A percentile compares a stretch with the other conserved stretches of the same genome.
Conservation (phyloP, 2,797 vertebrate genomes). For the Galagoides demidoff region DNA sequence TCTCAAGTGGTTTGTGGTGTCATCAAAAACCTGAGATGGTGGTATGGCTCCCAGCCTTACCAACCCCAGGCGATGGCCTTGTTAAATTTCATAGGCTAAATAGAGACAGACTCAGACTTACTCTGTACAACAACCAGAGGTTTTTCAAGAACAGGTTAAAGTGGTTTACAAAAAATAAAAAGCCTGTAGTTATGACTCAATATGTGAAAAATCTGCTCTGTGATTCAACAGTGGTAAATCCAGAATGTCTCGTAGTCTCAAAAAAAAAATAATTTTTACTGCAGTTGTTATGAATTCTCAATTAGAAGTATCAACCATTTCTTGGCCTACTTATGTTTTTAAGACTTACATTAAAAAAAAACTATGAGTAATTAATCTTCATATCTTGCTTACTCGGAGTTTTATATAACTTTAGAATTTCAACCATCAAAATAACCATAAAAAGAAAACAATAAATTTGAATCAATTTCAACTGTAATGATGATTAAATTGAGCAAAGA, state of each 20-base stretch:
- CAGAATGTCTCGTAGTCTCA: slow-evolving; percentile 43
- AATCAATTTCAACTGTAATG: slow-evolving; percentile 55
- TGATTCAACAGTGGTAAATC: slow-evolving; percentile 61
- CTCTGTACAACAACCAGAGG: slow-evolving; percentile 41
- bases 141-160: slow-evolving; percentile 71
- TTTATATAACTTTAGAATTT: slow-evolving; percentile 64
- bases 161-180: slow-evolving; percentile 41
- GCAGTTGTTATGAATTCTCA: slow-evolving; percentile 52
- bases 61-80: slow-evolving; percentile 70
- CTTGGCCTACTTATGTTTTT: slow-evolving; percentile 48
- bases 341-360: slow-evolving; percentile 39
- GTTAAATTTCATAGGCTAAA: slow-evolving; percentile 74
- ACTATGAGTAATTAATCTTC: slow-evolving; percentile 35
- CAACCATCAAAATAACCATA: slow-evolving; percentile 57
- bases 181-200: slow-evolving; percentile 58
- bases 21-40: slow-evolving; percentile 77
- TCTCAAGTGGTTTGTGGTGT: slow-evolving; percentile 81
- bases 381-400: slow-evolving; percentile 43
- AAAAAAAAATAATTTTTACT: slow-evolving; percentile 60
- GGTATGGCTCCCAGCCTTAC: slow-evolving; percentile 72
- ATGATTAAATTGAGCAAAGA: slow-evolving; percentile 62
- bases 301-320: slow-evolving; percentile 49
- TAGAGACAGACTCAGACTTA: slow-evolving; percentile 62
- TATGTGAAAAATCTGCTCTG: slow-evolving; percentile 68
- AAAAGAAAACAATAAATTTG: slow-evolving; percentile 64